phyloP scores from a whole-genome alignment of 2,113 vertebrate species.

The Corapipo altera region DNA sequence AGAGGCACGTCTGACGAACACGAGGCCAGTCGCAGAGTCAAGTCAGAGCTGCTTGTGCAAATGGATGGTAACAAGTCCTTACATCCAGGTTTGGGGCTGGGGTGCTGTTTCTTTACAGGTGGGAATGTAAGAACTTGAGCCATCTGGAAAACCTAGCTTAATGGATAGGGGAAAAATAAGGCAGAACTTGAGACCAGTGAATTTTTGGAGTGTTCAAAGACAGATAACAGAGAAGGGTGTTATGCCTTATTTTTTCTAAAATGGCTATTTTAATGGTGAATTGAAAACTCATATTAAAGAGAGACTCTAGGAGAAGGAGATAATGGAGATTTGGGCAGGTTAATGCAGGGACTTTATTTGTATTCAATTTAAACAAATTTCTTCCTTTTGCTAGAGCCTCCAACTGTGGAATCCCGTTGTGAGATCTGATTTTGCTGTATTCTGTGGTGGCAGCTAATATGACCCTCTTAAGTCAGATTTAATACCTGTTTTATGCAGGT shows the following conservation, averaged over 20 bases:
- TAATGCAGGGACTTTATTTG: neutral
- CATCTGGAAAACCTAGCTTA: neutral
- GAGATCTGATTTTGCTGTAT: neutral
- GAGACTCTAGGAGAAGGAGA: neutral
- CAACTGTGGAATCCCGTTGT: neutral
- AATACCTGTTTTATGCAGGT: neutral
- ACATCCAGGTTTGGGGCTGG: neutral
- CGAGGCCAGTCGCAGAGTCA: slow-evolving; percentile 83
- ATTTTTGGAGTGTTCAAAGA: neutral
- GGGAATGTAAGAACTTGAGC: neutral
- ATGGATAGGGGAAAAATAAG: neutral
- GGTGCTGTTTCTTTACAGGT: neutral
- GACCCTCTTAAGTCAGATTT: neutral
- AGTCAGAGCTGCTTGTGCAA: slow-evolving; percentile 83
- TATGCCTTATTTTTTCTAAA: neutral
- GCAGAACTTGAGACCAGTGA: neutral
- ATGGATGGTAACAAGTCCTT: slow-evolving; percentile 79
- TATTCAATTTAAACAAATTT: neutral
- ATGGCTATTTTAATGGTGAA: neutral
- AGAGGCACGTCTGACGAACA: slow-evolving; percentile 82
- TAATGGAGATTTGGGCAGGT: neutral
- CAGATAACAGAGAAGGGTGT: neutral
- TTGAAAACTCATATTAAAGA: neutral
- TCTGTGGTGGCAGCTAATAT: neutral
- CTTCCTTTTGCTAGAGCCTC: neutral